These are phyloP conservation scores for Tretioscincus oriximinensis DNA, from an alignment of 2,113 vertebrate genomes.

Conservation along the genomic window DNA sequence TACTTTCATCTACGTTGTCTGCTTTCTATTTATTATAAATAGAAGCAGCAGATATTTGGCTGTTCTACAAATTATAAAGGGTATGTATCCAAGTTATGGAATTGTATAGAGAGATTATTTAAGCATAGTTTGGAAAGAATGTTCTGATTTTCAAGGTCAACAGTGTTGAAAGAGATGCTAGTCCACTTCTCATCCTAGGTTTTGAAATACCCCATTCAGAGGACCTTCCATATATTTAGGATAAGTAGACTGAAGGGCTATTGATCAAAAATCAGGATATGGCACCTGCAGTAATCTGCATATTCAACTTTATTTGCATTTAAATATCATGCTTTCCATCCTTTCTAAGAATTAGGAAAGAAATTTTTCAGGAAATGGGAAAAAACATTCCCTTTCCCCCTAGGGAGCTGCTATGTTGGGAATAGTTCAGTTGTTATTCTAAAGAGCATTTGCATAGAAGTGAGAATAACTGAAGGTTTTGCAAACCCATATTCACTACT, in stretches of 20 bases:
- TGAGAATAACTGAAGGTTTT: no score
- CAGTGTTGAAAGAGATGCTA: no score
- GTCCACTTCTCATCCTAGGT: not conserved
- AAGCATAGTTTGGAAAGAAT: not conserved
- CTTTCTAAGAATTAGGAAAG: no score
- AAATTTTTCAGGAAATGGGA: no score
- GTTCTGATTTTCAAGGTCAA: not conserved
- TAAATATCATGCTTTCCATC: not conserved
- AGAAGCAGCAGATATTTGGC: constrained; percentile 34
- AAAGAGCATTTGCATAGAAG: no score
- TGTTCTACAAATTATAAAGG: constrained; percentile 12
- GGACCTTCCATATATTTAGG: not conserved
- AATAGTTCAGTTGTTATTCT: not conserved
- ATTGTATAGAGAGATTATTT: constrained; percentile 21
- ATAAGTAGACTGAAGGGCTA: not conserved
- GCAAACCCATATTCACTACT: not conserved
- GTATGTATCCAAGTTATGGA: constrained; percentile 26
- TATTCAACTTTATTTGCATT: not conserved
- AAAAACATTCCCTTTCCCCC: no score
- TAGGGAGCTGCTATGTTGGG: not conserved
- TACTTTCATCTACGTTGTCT: not conserved
- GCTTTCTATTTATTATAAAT: constrained; percentile 2
- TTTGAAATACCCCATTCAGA: not conserved
- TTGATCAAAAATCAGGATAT: not conserved
- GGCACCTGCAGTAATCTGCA: not conserved